Evolutionary conservation across 1,140 invertebrate species (phyloP).

Genomic region (Drosophila triauraria): DNA sequence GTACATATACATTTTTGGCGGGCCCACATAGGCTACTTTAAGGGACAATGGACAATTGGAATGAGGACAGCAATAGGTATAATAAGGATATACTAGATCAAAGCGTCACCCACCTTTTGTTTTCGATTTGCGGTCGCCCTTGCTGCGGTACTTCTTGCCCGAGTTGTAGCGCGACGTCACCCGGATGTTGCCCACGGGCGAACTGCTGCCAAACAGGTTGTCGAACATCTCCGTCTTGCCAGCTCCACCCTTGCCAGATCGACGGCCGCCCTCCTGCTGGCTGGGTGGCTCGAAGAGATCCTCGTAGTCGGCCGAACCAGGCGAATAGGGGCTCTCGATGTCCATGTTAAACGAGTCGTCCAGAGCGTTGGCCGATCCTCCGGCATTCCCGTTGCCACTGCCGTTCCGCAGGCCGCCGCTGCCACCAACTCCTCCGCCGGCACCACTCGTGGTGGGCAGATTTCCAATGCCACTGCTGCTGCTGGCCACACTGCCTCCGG

Average conservation of each 20-base stretch:
- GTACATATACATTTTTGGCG: too few species aligned
- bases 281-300: constrained; percentile 95
- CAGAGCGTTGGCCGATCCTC: constrained; percentile 88
- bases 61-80: background rate
- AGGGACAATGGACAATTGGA: background rate
- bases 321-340: constrained; percentile 93
- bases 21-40: too few species aligned
- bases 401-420: constrained; percentile 61
- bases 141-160: constrained; percentile 64
- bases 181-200: constrained; percentile 60
- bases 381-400: constrained; percentile 75
- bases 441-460: constrained; percentile 45
- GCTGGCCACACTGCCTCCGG: constrained; percentile 75
- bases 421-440: background rate
- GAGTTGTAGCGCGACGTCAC: constrained; percentile 52
- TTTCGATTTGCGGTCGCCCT: constrained; percentile 71
- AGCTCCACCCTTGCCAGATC: constrained; percentile 36
- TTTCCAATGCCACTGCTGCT: constrained; percentile 73
- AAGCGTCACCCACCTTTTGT: constrained; percentile 67
- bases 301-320: constrained; percentile 93
- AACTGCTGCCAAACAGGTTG: constrained; percentile 82
- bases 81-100: background rate
- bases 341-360: constrained; percentile 86
- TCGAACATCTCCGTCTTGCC: constrained; percentile 78
- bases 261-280: constrained; percentile 86